Percentiles rank a stretch among this genome's conserved stretches.
These are phyloP conservation scores for Drosophila persimilis DNA, from an alignment of 1,140 invertebrate genomes.

Conservation along the genomic window DNA sequence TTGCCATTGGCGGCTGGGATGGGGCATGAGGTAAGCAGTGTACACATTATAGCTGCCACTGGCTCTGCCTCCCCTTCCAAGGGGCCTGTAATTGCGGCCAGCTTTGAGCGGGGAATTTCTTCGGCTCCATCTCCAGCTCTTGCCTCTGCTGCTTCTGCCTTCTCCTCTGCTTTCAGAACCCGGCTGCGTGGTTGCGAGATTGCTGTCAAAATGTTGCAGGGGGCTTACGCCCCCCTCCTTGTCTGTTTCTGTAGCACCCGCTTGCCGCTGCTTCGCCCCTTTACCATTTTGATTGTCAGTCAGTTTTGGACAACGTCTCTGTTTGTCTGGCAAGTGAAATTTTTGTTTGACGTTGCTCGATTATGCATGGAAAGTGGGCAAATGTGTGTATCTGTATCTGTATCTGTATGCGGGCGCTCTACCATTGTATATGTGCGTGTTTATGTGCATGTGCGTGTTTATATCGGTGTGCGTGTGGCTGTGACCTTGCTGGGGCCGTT, in stretches of 20 bases:
- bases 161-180: not conserved
- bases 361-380: conserved; percentile 33
- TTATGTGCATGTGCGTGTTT: conserved; percentile 4
- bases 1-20: not conserved
- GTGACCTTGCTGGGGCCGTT: conserved; percentile 32
- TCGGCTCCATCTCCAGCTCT: not conserved
- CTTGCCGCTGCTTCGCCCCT: not conserved
- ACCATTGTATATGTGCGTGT: not conserved
- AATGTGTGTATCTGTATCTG: conserved; percentile 1
- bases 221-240: not conserved
- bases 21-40: conserved; percentile 27
- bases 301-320: conserved; percentile 60
- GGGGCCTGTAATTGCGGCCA: conserved; percentile 37
- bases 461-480: conserved; percentile 2
- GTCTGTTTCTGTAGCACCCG: not conserved
- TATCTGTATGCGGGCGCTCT: not conserved
- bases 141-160: not conserved
- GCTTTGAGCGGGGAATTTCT: conserved; percentile 18
- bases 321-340: conserved; percentile 52
- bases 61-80: not conserved
- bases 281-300: conserved; percentile 32
- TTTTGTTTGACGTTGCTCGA: conserved; percentile 58
- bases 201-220: conserved; percentile 48
- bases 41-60: conserved; percentile 10
- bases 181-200: conserved; percentile 34